Evolutionary conservation across 1,140 invertebrate genomes (phyloP), one percentile per base, ranked within the genome.

Genomic region (Drosophila pandora): DNA sequence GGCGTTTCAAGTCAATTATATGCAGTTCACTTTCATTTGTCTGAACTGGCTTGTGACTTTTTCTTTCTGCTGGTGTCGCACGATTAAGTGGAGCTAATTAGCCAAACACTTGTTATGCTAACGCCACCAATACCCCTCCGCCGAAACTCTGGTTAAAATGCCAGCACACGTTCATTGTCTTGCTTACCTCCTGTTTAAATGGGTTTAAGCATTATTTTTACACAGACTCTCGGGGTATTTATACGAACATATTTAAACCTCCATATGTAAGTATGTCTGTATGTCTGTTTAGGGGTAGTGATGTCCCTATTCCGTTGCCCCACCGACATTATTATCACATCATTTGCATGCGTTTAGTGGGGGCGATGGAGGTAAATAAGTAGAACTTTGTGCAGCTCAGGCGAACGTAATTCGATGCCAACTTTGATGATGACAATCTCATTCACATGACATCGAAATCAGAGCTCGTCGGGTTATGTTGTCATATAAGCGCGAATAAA

Each of bases 391-490:
- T 69, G 61, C 55, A 48, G 70, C 71, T 64, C 60, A 64, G 70
- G 70, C 59, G 71, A 65, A 43, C 55, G 74, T 78, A 87, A 87
- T 85, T 67, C 79, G 81, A 87, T 81, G 74, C 76, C 79, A 82
- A 82, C 79, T 82, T 75, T 85, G 65, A 59, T 49, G 65, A 87
- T 57, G 82, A 82, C 82, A 87, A 81, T 87, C 81, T 87, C 81
- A 85, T 85, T 85, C 87, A 78, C 63, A 71, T 82, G 74, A 81
- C 81, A 68, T 69, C 63, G 70, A 45, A 79, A 84, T 84, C 71
- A 50, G 47, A 55, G 71, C 48, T 28, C 32, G 30, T 28, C 57
- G 62, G 63, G 59, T 49, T 34, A 62, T 63, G 50, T 43, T 45
- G 45, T 55, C 61, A 52, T 54, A 63, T 43, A 50, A 45, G 50